Evolutionary conservation across 2,113 vertebrate genomes (phyloP), one percentile per base, ranked within the genome.

Genomic region (Lamprologus tigripictilis): DNA sequence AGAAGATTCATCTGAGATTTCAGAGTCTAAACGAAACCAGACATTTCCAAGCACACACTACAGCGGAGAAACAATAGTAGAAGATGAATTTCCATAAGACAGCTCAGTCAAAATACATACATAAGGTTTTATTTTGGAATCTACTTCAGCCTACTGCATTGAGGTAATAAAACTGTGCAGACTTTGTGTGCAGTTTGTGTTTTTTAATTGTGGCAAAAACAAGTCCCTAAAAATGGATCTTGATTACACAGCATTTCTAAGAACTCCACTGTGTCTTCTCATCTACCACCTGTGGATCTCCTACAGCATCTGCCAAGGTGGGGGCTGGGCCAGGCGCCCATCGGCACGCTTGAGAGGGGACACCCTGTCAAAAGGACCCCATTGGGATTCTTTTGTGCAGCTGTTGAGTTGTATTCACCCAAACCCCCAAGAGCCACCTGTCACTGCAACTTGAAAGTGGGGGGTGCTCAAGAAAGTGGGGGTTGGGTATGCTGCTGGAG

Each of bases 371-470:
- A 96, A 96, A 92, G 89, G 88, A 92, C 82, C 86, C 89, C 89
- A 90, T 90, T 92, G 82, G 94, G 95, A 90, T 86, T 95, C 93
- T 89, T 96, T 96, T 96, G 96, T 96, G 96, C 96, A 96, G 96
- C 96, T 96, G 96, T 96, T 96, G 91, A 93, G 92, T 89, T 17
- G 42, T 49, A 88, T 88, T 94, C 94, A 88, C 94, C 87, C 78
- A 95, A 94, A 94, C 93, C 88, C 93, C 92, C 90, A 94, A 94
- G 71, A 93, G 94, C 96, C 96, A 97, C 96, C 96, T 97, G 96
- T 95, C 95, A 95, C 91, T 93, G 93, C 95, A 93, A 95, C 95
- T 96, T 94, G 95, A 95, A 93, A 91, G 85, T 91, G 86, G 89
- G 90, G 86, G 90, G 81, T 81, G 83, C 55, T 84, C 26, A 84